phyloP scores from a whole-genome alignment of 2,797 vertebrate genomes.

The Furcifer pardalis region DNA sequence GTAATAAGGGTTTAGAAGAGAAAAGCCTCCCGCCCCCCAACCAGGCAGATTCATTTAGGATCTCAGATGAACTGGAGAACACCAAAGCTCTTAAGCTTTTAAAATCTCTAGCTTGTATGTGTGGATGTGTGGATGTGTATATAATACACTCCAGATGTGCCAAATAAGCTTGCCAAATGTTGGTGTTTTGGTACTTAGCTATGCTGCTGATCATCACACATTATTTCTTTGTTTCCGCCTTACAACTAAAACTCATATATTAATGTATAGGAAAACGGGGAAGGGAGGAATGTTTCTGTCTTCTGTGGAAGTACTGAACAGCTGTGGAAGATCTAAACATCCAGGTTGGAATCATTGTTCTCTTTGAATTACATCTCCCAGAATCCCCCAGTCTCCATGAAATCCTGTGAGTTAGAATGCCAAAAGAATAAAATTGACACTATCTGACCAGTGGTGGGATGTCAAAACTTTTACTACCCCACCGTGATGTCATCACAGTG shows the following conservation, averaged over 20 bases:
- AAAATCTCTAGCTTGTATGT: no score
- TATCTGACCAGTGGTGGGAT: no score
- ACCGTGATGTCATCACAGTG: no score
- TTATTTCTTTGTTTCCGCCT: conserved; percentile 72
- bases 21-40: conserved; percentile 36
- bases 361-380: no score
- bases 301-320: conserved; percentile 20
- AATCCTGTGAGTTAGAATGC: no score
- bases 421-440: no score
- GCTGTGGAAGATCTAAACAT: neutral
- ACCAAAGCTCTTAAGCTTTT: conserved; percentile 62
- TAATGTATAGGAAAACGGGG: conserved; percentile 38
- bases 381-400: no score
- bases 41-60: conserved; percentile 50
- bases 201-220: conserved; percentile 73
- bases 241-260: conserved; percentile 61
- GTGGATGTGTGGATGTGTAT: neutral
- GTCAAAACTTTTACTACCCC: no score
- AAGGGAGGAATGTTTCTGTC: conserved; percentile 34
- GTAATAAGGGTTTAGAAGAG: conserved; percentile 38
- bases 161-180: conserved; percentile 70
- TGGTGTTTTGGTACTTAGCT: conserved; percentile 74
- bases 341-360: neutral
- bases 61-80: conserved; percentile 54
- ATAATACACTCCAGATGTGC: conserved; percentile 49